Evolutionary conservation across 2,797 vertebrate genomes (phyloP).

Genomic region (Margarornis squamiger): DNA sequence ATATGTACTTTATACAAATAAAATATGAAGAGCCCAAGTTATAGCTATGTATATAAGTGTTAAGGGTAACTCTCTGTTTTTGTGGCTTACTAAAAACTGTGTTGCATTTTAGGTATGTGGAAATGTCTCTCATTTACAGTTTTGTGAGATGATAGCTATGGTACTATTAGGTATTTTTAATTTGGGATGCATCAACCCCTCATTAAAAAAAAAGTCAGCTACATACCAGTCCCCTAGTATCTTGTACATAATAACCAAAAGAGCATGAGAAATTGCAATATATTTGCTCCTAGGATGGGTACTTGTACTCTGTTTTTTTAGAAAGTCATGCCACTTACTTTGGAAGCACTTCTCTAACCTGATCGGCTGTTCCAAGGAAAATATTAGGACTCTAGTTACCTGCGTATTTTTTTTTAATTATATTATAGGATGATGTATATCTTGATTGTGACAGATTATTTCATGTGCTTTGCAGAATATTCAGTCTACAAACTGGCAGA

Average conservation of each 20-base stretch:
- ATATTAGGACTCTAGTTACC: background rate
- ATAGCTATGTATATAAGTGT: background rate
- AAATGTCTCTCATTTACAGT: background rate
- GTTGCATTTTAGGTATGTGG: background rate
- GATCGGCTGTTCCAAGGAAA: background rate
- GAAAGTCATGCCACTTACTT: background rate
- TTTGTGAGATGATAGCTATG: background rate
- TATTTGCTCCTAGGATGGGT: background rate
- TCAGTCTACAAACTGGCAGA: slow-evolving; percentile 99
- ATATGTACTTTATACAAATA: background rate
- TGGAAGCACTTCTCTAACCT: background rate
- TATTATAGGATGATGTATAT: background rate
- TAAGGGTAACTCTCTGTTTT: background rate
- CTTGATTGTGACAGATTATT: slow-evolving; percentile 25
- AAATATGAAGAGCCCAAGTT: background rate
- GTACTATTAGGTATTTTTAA: background rate
- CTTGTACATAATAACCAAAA: background rate
- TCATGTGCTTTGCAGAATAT: slow-evolving; percentile 84
- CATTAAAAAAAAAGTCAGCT: background rate
- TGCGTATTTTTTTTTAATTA: background rate
- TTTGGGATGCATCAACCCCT: background rate
- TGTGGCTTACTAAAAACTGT: background rate
- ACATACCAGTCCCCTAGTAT: background rate
- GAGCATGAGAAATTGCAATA: background rate
- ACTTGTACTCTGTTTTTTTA: background rate